These are phyloP conservation scores for Danio choprae DNA, from an alignment of 2,797 vertebrate genomes.

Conservation along the genomic window DNA sequence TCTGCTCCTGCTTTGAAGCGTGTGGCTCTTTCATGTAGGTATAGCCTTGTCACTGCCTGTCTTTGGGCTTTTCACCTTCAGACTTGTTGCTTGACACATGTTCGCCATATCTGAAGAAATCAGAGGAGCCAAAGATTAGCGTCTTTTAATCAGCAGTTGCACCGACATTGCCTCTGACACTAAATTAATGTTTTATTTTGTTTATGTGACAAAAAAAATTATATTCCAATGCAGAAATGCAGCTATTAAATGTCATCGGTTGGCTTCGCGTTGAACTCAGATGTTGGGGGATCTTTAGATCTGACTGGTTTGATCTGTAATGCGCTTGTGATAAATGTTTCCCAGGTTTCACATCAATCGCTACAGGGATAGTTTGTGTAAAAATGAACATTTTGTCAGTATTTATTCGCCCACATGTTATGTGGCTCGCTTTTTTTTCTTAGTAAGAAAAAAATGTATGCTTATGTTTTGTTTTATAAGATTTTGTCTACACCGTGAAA, in stretches of 20 bases:
- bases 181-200: conserved; percentile 42
- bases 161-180: conserved; percentile 22
- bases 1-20: conserved; percentile 29
- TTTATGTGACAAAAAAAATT: conserved; percentile 1
- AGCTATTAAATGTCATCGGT: conserved; percentile 1
- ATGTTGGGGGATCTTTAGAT: conserved; percentile 18
- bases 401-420: background rate
- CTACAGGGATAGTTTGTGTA: background rate
- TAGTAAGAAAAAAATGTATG: no score
- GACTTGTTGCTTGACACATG: conserved; percentile 18
- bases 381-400: background rate
- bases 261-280: background rate
- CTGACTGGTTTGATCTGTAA: conserved; percentile 7
- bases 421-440: background rate
- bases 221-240: background rate
- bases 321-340: conserved; percentile 9
- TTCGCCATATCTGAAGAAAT: conserved; percentile 30
- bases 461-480: no score
- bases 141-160: conserved; percentile 48
- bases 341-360: background rate
- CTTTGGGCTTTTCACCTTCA: conserved; percentile 31
- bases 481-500: no score
- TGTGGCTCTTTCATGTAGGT: conserved; percentile 42
- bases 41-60: conserved; percentile 10
- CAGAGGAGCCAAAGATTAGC: conserved; percentile 18